Evolutionary conservation across 2,888 invertebrate genomes (phyloP).

Genomic region (Ornithoptera alexandrae): DNA sequence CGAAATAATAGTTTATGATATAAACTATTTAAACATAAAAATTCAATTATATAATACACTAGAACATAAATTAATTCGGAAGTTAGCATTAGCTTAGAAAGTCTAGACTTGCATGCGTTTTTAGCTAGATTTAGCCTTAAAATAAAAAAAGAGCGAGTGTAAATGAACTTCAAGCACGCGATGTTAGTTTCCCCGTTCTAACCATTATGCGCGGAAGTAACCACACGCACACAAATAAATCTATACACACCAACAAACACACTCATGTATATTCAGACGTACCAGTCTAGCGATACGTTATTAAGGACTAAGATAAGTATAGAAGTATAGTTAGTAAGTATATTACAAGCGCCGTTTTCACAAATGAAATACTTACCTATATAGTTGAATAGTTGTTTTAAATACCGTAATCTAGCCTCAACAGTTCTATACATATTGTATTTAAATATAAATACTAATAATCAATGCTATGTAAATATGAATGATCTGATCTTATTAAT

Average conservation of each 20-base stretch:
- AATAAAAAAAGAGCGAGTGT: constrained; percentile 7
- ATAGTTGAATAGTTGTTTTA: not conserved
- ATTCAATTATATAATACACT: too few relatives aligned
- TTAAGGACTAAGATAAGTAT: not conserved
- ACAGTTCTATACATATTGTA: not conserved
- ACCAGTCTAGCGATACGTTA: not conserved
- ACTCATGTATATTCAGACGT: not conserved
- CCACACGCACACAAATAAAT: constrained; percentile 2
- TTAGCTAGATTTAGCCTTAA: constrained; percentile 6
- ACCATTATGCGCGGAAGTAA: constrained; percentile 18
- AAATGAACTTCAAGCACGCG: constrained; percentile 4
- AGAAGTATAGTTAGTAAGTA: not conserved
- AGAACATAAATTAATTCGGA: not conserved
- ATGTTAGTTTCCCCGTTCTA: constrained; percentile 10
- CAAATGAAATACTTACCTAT: constrained; percentile 7
- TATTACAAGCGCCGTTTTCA: constrained; percentile 3
- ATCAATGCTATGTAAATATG: too few relatives aligned
- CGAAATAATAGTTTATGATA: too few relatives aligned
- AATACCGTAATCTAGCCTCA: not conserved
- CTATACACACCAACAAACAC: not conserved
- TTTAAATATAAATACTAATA: not conserved
- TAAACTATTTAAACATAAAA: too few relatives aligned
- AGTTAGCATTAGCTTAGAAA: not conserved
- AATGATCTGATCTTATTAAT: too few relatives aligned
- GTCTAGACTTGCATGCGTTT: not conserved